A percentile compares a stretch with the other conserved stretches of the same genome.
Evolutionary conservation across 2,113 vertebrate genomes (phyloP).

Genomic region (Peromyscus polionotus): DNA sequence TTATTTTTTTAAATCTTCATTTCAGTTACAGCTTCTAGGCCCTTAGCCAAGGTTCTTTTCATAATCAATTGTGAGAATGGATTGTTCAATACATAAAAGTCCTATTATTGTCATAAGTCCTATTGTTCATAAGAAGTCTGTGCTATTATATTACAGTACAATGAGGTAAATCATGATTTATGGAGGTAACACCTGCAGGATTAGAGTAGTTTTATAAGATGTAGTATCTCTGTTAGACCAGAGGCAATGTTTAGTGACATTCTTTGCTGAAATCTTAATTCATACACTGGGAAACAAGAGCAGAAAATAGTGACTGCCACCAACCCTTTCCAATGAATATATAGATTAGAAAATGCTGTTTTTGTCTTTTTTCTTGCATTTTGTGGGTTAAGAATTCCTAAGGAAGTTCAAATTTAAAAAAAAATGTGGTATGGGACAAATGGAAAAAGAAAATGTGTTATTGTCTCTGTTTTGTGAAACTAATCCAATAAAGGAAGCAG

Average conservation of each 20-base stretch:
- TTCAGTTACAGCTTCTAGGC: not conserved
- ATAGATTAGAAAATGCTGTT: not conserved
- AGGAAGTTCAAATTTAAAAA: not conserved
- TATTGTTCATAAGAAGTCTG: not conserved
- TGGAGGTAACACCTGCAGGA: not conserved
- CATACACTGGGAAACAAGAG: not conserved
- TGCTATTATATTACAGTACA: not conserved
- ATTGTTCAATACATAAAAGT: not conserved
- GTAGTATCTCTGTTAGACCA: not conserved
- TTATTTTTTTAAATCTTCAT: conserved; percentile 13
- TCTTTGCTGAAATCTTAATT: not conserved
- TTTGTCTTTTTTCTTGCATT: not conserved
- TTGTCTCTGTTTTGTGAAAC: not conserved
- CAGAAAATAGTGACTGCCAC: fast-evolving
- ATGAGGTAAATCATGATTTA: not conserved
- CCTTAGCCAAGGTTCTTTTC: not conserved
- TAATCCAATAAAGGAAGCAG: not conserved
- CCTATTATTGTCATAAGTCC: not conserved
- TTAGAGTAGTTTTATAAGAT: not conserved
- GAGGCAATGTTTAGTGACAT: not conserved
- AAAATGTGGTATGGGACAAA: not conserved
- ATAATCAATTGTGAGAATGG: not conserved
- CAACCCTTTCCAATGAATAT: not conserved
- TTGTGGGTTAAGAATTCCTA: not conserved
- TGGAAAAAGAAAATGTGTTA: not conserved